Evolutionary conservation across 2,888 invertebrate genomes (phyloP), one percentile per base, ranked within the genome.

Genomic region (Sphaeridia pumilis): DNA sequence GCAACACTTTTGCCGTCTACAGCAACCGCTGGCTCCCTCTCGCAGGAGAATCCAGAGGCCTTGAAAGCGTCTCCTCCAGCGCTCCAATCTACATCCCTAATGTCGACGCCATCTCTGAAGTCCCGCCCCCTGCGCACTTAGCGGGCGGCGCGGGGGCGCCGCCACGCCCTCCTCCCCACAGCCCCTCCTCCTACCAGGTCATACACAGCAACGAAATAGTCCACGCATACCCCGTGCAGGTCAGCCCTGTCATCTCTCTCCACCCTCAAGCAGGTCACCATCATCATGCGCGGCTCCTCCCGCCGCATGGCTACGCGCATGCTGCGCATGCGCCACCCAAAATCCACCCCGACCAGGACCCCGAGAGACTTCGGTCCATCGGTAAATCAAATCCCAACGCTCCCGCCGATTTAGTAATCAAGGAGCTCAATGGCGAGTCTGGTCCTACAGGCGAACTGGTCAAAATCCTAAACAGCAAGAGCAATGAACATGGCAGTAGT

Each of bases 181-280:
- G 38, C 12, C 12, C 5, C 20, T n/a, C n/a, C n/a, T n/a, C n/a
- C n/a, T n/a, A n/a, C n/a, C n/a, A n/a, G n/a, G n/a, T n/a, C n/a
- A n/a, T n/a, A n/a, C n/a, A n/a, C n/a, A 17, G 38, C 4, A 38
- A 38, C 17, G 38, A 38, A 38, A 20, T 38, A 14, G 38, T 38
- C 20, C 38, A 38, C 17, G 38, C 12, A 17, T 38, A 38, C 17
- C 38, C 38, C 12, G 17, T 38, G 10, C 38, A 38, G 20, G 38
- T 38, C 17, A 38, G 38, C 38, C 38, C 38, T 38, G 38, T 38
- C 7, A 38, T 38, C 20, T 38, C 38, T 38, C 17, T 38, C 17
- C n/a, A n/a, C n/a, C n/a, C n/a, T n/a, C n/a, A n/a, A n/a, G 7
- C 38, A 17, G 38, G 38, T 17, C 17, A 5, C 4, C 10, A 17